phyloP scores from a whole-genome alignment of 2,797 vertebrate species.

The Molossus alvarezi region DNA sequence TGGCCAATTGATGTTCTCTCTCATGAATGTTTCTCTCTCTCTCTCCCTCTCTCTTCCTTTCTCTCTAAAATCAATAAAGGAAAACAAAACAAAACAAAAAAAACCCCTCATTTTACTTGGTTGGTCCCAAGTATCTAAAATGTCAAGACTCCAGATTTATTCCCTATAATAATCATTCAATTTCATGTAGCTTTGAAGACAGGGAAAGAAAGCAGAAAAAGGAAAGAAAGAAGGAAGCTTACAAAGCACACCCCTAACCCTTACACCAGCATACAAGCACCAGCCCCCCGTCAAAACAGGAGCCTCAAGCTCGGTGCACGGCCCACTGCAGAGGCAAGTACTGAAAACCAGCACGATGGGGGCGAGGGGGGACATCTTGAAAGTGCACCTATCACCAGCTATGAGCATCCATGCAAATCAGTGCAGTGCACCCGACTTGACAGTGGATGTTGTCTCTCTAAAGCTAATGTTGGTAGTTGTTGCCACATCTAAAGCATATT shows the following conservation, averaged over 20 bases:
- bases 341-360: background rate
- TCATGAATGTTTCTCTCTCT: too few relatives aligned
- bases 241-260: background rate
- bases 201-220: background rate
- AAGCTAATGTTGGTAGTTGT: background rate
- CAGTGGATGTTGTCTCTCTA: background rate
- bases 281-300: background rate
- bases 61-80: too few relatives aligned
- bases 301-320: fast-evolving
- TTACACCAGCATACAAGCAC: background rate
- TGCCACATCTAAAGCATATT: background rate
- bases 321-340: background rate
- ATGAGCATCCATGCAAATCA: background rate
- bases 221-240: background rate
- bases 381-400: background rate
- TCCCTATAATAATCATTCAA: constrained; percentile 24
- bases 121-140: background rate
- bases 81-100: too few relatives aligned
- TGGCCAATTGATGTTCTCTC: too few relatives aligned
- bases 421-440: fast-evolving
- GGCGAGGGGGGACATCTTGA: background rate
- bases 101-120: background rate
- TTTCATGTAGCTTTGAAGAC: background rate
- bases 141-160: background rate
- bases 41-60: too few relatives aligned